These are phyloP conservation scores for Tympanuchus pallidicinctus DNA, from an alignment of 2,113 vertebrate species.

Conservation along the genomic window DNA sequence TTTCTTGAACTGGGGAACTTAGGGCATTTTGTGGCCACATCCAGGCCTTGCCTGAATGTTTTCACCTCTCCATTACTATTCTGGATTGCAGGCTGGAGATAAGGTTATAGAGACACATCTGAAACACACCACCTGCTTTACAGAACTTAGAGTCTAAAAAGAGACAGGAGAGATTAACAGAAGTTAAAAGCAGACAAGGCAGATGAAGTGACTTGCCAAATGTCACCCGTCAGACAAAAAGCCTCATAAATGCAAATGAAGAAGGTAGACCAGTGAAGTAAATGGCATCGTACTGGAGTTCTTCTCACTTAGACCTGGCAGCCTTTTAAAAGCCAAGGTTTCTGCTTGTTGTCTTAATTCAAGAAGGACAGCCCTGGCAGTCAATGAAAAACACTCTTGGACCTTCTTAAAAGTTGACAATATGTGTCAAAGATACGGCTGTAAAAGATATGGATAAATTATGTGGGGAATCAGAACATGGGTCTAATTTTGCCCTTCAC, in stretches of 20 bases:
- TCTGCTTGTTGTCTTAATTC: background rate
- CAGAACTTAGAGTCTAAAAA: background rate
- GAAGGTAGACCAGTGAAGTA: background rate
- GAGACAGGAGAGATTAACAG: background rate
- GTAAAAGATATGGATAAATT: background rate
- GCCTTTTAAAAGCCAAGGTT: background rate
- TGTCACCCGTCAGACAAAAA: background rate
- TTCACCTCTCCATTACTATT: background rate
- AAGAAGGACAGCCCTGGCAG: background rate
- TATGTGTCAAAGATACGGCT: background rate
- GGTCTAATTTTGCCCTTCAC: background rate
- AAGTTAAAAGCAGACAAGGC: background rate
- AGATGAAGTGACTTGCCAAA: background rate
- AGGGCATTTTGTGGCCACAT: background rate
- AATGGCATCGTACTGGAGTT: background rate
- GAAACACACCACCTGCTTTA: background rate
- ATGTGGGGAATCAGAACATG: background rate
- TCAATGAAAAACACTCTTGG: background rate
- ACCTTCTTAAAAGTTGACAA: background rate
- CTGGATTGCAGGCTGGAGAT: background rate
- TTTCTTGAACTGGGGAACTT: no score
- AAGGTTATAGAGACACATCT: background rate
- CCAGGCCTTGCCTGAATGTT: background rate
- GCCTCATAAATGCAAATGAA: background rate
- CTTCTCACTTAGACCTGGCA: background rate